Percentiles rank a stretch among this genome's conserved stretches.
phyloP scores from a whole-genome alignment of 2,888 invertebrate species.

The Metallyticus violacea region DNA sequence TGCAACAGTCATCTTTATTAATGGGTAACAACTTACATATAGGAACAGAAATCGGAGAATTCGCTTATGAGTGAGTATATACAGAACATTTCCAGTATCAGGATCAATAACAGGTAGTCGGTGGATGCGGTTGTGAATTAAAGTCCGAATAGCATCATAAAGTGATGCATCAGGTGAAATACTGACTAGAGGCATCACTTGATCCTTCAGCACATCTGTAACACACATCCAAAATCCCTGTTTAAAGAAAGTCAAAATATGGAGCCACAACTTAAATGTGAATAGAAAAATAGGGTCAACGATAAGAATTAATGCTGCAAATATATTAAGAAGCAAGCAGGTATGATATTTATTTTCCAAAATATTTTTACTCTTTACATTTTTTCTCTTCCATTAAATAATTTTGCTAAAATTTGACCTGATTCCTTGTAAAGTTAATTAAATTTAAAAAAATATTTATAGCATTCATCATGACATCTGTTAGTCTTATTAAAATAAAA shows the following conservation, averaged over 20 bases:
- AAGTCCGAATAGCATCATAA: conserved; percentile 88
- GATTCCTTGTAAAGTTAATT: too few species aligned
- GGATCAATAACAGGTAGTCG: conserved; percentile 96
- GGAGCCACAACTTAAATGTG: too few species aligned
- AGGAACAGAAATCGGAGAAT: conserved; percentile 96
- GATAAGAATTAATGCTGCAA: too few species aligned
- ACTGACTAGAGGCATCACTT: conserved; percentile 82
- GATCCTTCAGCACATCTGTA: conserved; percentile 80
- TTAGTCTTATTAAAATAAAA: too few species aligned
- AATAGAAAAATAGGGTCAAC: too few species aligned
- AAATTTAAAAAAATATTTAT: too few species aligned
- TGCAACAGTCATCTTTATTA: not conserved
- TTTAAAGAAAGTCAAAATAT: not conserved
- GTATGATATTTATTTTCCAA: too few species aligned
- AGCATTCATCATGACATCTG: too few species aligned
- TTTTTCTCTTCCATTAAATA: too few species aligned
- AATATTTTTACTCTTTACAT: too few species aligned
- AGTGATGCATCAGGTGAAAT: conserved; percentile 91
- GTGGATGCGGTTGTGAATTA: conserved; percentile 93
- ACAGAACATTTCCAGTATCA: conserved; percentile 92
- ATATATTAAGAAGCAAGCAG: too few species aligned
- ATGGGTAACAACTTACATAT: conserved; percentile 74
- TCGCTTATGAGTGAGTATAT: conserved; percentile 97
- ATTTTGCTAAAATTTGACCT: too few species aligned
- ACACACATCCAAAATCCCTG: conserved; percentile 29